phyloP scores from a whole-genome alignment of 2,797 vertebrate species.

The Myiotriccus ornatus region DNA sequence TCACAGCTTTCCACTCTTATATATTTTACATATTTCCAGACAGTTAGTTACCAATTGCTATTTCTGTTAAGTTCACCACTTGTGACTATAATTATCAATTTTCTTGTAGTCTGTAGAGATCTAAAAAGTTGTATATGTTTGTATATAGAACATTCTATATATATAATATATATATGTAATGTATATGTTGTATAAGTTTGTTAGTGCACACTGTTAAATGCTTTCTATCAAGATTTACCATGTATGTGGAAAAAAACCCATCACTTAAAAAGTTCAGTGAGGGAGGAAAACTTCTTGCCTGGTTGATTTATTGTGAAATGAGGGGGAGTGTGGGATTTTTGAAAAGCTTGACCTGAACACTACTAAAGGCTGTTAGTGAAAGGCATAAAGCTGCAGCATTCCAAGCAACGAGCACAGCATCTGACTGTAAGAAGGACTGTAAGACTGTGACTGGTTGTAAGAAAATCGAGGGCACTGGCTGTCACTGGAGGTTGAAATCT shows the following conservation, averaged over 20 bases:
- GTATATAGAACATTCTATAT: slow-evolving; percentile 79
- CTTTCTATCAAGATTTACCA: slow-evolving; percentile 72
- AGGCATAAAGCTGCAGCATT: background rate
- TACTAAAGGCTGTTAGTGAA: background rate
- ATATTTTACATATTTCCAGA: slow-evolving; percentile 75
- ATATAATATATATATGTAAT: slow-evolving; percentile 82
- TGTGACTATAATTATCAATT: slow-evolving; percentile 73
- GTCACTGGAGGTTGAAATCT: background rate
- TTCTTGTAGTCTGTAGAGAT: slow-evolving; percentile 79
- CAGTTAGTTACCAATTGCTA: slow-evolving; percentile 67
- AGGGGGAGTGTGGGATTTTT: slow-evolving; percentile 40
- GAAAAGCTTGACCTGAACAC: background rate
- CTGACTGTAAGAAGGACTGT: background rate
- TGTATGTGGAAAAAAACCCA: slow-evolving; percentile 46
- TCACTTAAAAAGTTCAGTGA: slow-evolving; percentile 73
- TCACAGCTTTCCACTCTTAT: slow-evolving; percentile 73
- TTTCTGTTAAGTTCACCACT: slow-evolving; percentile 76
- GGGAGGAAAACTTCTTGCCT: slow-evolving; percentile 14
- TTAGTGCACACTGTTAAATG: slow-evolving; percentile 76
- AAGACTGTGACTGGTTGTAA: background rate
- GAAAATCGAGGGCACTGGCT: background rate
- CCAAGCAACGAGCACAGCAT: background rate
- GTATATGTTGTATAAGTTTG: slow-evolving; percentile 83
- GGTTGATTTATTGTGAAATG: slow-evolving; percentile 29
- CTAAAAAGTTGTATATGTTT: slow-evolving; percentile 82